Base-by-base conservation (phyloP, 2,113 vertebrate genomes). In the Nesospiza acunhae region DNA sequence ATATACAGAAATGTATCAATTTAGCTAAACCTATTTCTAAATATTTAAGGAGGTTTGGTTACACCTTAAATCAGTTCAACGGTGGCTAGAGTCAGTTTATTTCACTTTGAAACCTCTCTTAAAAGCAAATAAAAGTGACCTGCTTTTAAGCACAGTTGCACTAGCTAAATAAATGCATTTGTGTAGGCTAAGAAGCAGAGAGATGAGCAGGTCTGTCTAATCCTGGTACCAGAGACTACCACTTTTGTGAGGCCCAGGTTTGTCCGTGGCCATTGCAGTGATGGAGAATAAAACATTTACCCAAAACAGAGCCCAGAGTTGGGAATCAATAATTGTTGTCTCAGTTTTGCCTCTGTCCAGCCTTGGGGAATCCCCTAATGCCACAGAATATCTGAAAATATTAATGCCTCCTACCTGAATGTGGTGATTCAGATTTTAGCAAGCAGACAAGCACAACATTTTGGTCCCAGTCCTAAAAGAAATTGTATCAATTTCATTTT, bases 11-110 rank as follows among this genome's bases (percentile, higher is more conserved):
- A 86, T 58, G 60, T 70, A 95, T 88, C 68, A 52, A 75, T 90
- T 95, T 87, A 94, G 81, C 90, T 84, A 92, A 95, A 96, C 46
- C 76, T 89, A 70, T 89, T 96, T 90, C 93, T 75, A 93, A 94
- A 94, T 88, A 90, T 86, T 94, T 93, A 78, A 89, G 80, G 44
- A 94, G 87, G 60, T 90, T 81, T 86, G 69, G 90, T 93, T 92
- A 90, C 92, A 82, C 66, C 68, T 94, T 94, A 87, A 93, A 95
- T 95, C 83, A 92, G 52, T 64, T 90, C 88, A 75, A 58, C 21
- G 1, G 93, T 81, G 75, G 62, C 60, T 74, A 59, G 37, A 84
- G 69, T 70, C 56, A 63, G 82, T 92, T 96, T 81, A 90, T 80
- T 92, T 93, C 68, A 58, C 83, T 90, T 96, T 58, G 76, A 90